phyloP scores from a whole-genome alignment of 1,140 invertebrate genomes.

The Eciton burchellii region DNA sequence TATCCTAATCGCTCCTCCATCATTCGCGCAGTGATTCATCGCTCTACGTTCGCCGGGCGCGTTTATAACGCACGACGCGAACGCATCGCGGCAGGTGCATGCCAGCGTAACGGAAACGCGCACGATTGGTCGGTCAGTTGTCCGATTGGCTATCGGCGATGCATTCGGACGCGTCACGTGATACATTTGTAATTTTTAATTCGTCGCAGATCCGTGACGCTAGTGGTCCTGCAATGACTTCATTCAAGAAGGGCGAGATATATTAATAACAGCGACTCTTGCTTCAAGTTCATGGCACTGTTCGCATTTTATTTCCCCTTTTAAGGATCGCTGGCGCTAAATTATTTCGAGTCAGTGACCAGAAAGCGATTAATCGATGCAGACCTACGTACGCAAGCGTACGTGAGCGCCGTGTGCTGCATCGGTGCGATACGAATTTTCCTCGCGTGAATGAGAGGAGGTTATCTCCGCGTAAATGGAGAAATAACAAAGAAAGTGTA shows the following conservation, averaged over 20 bases:
- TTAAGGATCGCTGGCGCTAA: constrained; percentile 6
- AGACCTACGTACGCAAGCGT: constrained; percentile 15
- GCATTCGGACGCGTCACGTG: constrained; percentile 25
- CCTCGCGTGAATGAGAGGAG: background rate
- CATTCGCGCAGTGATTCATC: constrained; percentile 6
- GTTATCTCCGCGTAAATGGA: background rate
- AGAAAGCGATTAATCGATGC: constrained; percentile 45
- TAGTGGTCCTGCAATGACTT: background rate
- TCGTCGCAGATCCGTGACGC: background rate
- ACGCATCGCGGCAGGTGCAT: constrained; percentile 40
- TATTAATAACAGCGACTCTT: background rate
- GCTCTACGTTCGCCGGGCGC: constrained; percentile 9
- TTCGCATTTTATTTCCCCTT: constrained; percentile 8
- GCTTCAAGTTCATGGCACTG: background rate
- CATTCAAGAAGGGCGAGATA: background rate
- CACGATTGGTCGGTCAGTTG: constrained; percentile 2
- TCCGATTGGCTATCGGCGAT: background rate
- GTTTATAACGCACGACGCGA: constrained; percentile 27
- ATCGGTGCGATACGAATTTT: constrained; percentile 11
- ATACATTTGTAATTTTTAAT: background rate
- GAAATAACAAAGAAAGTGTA: background rate
- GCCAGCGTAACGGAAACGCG: constrained; percentile 16
- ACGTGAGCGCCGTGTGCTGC: constrained; percentile 5
- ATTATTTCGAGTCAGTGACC: constrained; percentile 40
- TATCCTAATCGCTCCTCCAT: constrained; percentile 22